Evolutionary conservation across 1,140 invertebrate genomes (phyloP), one percentile per base, ranked within the genome.

Genomic region (Yoshiicerus persimilis): DNA sequence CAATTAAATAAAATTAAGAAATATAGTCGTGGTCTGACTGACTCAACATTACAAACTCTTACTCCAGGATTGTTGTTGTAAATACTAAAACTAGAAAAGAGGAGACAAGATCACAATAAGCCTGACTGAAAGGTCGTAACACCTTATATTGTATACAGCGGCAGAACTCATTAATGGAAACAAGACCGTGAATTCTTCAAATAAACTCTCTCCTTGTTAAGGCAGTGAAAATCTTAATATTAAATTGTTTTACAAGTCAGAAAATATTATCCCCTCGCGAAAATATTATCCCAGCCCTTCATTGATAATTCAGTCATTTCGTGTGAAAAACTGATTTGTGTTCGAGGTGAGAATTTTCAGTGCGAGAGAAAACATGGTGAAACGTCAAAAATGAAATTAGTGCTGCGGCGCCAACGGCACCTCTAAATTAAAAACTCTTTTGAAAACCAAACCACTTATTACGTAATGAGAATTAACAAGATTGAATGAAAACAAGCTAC

Each of bases 401-500:
- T 56, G 47, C 47, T 56, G 47, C 47, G 47, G 47, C 47, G n/a
- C n/a, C 20, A 56, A 56, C 47, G 47, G 66, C 66, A 30, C 25
- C 66, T 70, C 11, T 47, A 47, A 11, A 16, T 16, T 47, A 47
- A 30, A 70, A 25, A 70, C 66, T 30, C 16, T 30, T 30, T 70
- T 16, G 20, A 41, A 47, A 70, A 70, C 66, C 27, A 70, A 30
- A 70, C 66, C 66, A 30, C 30, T 70, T 27, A 70, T 30, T 70
- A 70, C 66, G 66, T 80, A 80, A 80, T n/a, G 75, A 80, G 32
- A 80, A 80, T 80, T 80, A 80, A 80, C 16, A 80, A 80, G 75
- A 80, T 30, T 80, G 75, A 80, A 32, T 38, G 20, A 80, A 34
- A n/a, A n/a, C n/a, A n/a, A n/a, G n/a, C n/a, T 56, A 56, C 47